Evolutionary conservation across 2,113 vertebrate genomes (phyloP).

Genomic region (Struthio camelus): DNA sequence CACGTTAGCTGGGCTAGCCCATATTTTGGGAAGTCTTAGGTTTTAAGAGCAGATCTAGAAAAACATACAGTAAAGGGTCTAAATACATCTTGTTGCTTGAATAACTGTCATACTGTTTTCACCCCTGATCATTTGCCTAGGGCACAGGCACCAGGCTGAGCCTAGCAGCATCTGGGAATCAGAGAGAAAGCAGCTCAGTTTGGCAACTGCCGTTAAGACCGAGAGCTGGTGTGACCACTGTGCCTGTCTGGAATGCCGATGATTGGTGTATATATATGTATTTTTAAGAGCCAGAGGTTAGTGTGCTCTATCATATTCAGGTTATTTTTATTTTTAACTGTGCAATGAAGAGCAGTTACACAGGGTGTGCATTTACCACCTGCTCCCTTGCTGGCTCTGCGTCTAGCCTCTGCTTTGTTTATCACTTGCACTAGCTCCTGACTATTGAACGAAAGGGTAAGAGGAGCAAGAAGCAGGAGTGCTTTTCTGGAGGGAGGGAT

Average conservation of each 20-base stretch:
- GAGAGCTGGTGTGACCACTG: background rate
- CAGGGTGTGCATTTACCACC: background rate
- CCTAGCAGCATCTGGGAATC: background rate
- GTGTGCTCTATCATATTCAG: conserved; percentile 9
- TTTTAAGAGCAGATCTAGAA: background rate
- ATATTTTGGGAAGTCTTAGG: background rate
- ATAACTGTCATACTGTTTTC: background rate
- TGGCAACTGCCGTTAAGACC: background rate
- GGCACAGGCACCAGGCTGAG: conserved; percentile 17
- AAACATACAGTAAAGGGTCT: background rate
- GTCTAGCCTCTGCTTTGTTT: background rate
- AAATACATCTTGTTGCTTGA: background rate
- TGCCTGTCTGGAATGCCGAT: background rate
- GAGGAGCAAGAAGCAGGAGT: background rate
- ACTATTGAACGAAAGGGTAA: background rate
- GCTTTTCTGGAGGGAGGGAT: background rate
- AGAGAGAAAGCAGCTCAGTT: background rate
- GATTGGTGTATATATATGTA: background rate
- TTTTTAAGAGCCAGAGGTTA: conserved; percentile 15
- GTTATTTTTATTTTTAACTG: background rate
- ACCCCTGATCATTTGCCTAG: background rate
- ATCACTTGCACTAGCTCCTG: background rate
- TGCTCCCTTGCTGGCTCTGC: background rate
- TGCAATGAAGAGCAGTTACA: background rate
- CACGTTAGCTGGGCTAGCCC: background rate